Percentiles rank a stretch among this genome's conserved stretches.
phyloP scores from a whole-genome alignment of 2,888 invertebrate species.

The Hydrotaea diabolus region DNA sequence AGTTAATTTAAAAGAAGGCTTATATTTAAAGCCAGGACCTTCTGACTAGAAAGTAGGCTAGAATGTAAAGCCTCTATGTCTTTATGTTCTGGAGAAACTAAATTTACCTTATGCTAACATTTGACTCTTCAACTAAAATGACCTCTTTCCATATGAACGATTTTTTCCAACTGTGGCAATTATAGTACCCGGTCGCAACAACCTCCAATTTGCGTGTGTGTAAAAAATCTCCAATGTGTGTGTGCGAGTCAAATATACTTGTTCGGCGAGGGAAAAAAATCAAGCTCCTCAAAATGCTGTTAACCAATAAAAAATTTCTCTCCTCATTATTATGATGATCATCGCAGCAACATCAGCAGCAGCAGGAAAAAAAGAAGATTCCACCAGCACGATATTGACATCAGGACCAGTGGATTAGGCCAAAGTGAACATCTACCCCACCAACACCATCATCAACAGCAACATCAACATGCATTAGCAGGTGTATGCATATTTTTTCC shows the following conservation, averaged over 20 bases:
- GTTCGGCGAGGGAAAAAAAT: neutral
- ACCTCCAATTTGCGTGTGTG: conserved; percentile 18
- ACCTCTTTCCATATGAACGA: neutral
- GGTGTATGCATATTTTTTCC: conserved; percentile 65
- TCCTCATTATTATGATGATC: conserved; percentile 65
- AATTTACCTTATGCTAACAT: neutral
- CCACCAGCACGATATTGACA: conserved; percentile 66
- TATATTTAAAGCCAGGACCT: no score
- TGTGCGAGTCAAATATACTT: conserved; percentile 21
- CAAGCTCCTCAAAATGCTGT: conserved; percentile 11
- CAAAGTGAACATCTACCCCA: conserved; percentile 11
- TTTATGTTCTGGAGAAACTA: no score
- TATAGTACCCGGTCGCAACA: neutral
- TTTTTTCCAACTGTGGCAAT: neutral
- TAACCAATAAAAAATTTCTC: conserved; percentile 65
- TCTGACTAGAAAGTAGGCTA: no score
- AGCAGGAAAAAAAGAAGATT: conserved; percentile 29
- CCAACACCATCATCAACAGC: neutral
- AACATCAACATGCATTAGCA: conserved; percentile 49
- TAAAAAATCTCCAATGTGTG: neutral
- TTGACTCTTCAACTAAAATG: neutral
- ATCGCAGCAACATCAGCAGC: conserved; percentile 35
- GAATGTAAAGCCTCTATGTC: no score
- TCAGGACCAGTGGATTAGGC: conserved; percentile 60
- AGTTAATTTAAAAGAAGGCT: no score